Conservation (phyloP, 2,797 vertebrate species). For the Leptoclinus maculatus region DNA sequence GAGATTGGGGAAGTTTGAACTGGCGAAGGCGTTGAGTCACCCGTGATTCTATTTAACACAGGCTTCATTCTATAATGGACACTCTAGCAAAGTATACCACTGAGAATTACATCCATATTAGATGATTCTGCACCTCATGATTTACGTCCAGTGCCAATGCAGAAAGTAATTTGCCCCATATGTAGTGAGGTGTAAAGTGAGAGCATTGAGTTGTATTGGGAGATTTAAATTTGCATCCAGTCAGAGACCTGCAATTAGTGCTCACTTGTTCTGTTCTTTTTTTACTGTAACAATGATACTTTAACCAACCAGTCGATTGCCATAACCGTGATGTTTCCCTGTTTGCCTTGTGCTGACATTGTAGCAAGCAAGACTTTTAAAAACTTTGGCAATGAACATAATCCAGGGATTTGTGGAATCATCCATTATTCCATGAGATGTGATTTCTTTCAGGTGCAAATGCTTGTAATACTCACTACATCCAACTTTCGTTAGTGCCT, state of each 20-base stretch:
- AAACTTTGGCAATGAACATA: neutral
- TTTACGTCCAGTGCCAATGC: neutral
- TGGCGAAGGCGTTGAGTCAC: neutral
- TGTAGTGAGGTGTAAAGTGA: neutral
- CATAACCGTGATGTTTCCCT: neutral
- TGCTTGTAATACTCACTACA: neutral
- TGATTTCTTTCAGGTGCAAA: neutral
- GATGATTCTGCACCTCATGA: neutral
- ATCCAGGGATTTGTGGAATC: neutral
- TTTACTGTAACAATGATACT: neutral
- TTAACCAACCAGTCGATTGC: neutral
- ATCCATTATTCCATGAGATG: neutral
- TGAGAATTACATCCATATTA: neutral
- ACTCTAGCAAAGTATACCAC: neutral
- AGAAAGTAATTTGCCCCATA: neutral
- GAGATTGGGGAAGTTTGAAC: neutral
- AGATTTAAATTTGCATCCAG: neutral
- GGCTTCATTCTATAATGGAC: neutral
- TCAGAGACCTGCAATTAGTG: slow-evolving; percentile 1
- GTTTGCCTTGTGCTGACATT: neutral
- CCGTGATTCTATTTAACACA: neutral
- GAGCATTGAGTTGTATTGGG: neutral
- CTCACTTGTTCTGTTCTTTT: neutral
- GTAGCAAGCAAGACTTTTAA: neutral
- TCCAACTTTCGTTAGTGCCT: neutral